Conservation (phyloP, 2,888 invertebrate genomes). For the Ochropleura leucogaster region DNA sequence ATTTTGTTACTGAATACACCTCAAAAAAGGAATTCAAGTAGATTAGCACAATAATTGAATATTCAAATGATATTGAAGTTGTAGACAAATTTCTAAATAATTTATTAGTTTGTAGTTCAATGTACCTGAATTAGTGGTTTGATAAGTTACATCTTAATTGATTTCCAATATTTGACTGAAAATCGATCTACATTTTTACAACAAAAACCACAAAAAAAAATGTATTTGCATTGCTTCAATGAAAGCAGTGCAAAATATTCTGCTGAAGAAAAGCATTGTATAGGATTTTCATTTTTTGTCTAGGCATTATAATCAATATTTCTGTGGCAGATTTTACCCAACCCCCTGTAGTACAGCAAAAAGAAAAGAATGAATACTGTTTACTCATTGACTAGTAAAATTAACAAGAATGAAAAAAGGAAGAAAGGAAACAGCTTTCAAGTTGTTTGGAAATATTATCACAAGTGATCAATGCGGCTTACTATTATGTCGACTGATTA, state of each 20-base stretch:
- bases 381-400: neutral
- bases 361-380: neutral
- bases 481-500: neutral
- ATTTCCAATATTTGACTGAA: neutral
- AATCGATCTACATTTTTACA: neutral
- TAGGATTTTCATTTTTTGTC: neutral
- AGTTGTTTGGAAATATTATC: neutral
- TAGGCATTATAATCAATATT: neutral
- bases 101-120: conserved; percentile 40
- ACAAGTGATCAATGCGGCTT: neutral
- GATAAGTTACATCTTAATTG: neutral
- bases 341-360: neutral
- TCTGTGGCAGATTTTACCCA: neutral
- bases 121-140: conserved; percentile 8
- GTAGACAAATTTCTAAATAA: neutral
- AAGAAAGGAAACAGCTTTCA: neutral
- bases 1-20: neutral
- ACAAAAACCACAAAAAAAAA: no score
- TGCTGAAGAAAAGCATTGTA: neutral
- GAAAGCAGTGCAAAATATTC: neutral
- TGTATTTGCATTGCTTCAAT: neutral
- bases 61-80: conserved; percentile 31
- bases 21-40: conserved; percentile 2
- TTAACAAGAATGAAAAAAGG: neutral
- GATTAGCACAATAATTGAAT: conserved; percentile 19